phyloP scores from a whole-genome alignment of 1,140 invertebrate species.

The Chelonus insularis region DNA sequence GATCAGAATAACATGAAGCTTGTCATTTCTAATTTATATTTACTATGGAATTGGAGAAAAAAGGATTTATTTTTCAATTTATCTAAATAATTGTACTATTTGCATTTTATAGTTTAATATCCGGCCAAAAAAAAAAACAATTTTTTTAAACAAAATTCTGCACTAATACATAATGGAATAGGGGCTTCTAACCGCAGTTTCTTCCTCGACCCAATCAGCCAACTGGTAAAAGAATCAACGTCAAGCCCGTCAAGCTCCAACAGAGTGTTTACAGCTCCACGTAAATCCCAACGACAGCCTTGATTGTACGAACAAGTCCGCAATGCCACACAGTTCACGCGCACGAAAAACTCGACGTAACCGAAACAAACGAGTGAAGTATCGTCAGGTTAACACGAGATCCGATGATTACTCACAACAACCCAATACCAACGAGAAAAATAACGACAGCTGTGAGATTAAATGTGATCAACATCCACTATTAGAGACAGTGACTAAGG shows the following conservation, averaged over 20 bases:
- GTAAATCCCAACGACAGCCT: slow-evolving; percentile 1
- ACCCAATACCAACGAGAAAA: not conserved
- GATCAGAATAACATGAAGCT: slow-evolving; percentile 9
- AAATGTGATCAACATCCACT: not conserved
- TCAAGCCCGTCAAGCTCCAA: not conserved
- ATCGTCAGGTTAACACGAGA: not conserved
- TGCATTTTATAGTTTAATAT: no score
- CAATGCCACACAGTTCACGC: slow-evolving; percentile 45
- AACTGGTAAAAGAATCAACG: not conserved
- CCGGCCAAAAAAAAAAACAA: no score
- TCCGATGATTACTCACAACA: slow-evolving; percentile 13
- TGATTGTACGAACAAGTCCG: not conserved
- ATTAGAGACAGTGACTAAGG: not conserved
- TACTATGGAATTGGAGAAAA: no score
- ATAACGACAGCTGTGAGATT: not conserved
- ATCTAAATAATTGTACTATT: no score
- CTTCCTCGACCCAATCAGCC: not conserved
- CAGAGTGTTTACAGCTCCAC: slow-evolving; percentile 5
- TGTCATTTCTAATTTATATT: slow-evolving; percentile 12
- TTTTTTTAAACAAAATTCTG: not conserved
- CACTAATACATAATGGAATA: not conserved
- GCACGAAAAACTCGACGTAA: slow-evolving; percentile 42
- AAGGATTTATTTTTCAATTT: no score
- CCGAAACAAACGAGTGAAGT: slow-evolving; percentile 24
- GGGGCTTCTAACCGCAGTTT: not conserved